Evolutionary conservation across 92 coral and sea anemone genomes (phyloP), one percentile per base, ranked within the genome.

Genomic region (Siderastrea radians): DNA sequence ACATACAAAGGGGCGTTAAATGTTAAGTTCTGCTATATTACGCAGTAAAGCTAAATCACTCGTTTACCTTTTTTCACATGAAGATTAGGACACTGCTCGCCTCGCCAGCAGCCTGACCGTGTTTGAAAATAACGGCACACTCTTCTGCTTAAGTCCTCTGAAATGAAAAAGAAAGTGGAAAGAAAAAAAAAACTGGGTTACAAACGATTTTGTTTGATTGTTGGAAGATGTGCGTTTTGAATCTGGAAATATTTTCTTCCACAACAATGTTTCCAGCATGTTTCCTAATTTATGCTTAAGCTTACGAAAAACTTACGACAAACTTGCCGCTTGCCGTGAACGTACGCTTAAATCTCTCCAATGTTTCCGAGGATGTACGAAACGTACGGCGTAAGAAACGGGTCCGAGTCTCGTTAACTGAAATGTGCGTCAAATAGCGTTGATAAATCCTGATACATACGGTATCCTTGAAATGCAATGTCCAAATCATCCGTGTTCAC

Each of bases 51-150:
- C 38, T 26, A 48, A 7, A 12, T 38, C 75, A 3, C 8, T 65
- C 3, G 11, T 78, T 44, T 89, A 95, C 99, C 99, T 84, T 92
- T 84, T 58, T 90, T 75, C 6, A 92, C 85, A 72, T 97, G 99
- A 46, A 95, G 82, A 81, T 93, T 68, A 57, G 96, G 95, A 68
- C 99, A 97, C 84, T 84, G 90, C 43, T 87, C 90, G 10, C 98
- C 99, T 63, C 93, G 86, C 96, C 93, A 97, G 75, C 99, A 97
- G 2, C 95, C 96, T 48, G 93, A 90, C 64, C 92, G 94, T 15
- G 93, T 84, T 53, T 84, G 94, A 69, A 68, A 95, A 79, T 82
- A 97, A 13, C 88, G 96, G 68, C 99, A 95, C 5, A 89, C 89
- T 66, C 93, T 93, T 54, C 93, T 84, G 12, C 92, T 93, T 17